A percentile compares a stretch with the other conserved stretches of the same genome.
These are phyloP conservation scores for Epinotia nisella DNA, from an alignment of 2,888 invertebrate species.

Conservation along the genomic window DNA sequence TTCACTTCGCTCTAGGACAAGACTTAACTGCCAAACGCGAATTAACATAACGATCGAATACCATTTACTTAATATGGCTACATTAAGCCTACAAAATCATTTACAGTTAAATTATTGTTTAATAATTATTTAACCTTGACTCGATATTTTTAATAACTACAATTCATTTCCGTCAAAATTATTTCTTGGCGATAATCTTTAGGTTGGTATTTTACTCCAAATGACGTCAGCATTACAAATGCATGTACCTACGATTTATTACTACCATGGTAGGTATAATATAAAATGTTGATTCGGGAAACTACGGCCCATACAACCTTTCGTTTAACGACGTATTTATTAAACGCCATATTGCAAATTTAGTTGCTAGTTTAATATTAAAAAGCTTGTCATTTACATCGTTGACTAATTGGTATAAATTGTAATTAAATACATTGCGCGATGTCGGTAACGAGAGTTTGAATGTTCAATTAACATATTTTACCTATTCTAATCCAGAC, in stretches of 20 bases:
- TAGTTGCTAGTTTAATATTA: slow-evolving; percentile 13
- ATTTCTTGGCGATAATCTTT: too few relatives aligned
- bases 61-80: slow-evolving; percentile 7
- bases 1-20: slow-evolving; percentile 27
- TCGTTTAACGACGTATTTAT: too few relatives aligned
- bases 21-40: slow-evolving; percentile 20
- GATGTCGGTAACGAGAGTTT: slow-evolving; percentile 17
- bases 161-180: too few relatives aligned
- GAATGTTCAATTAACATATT: slow-evolving; percentile 19
- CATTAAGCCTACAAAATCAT: background rate
- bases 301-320: too few relatives aligned
- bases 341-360: slow-evolving; percentile 5
- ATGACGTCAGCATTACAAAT: too few relatives aligned
- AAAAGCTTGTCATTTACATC: background rate
- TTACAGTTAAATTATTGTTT: background rate
- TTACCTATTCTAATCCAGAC: background rate
- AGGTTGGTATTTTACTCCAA: too few relatives aligned
- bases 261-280: too few relatives aligned
- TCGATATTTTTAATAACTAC: too few relatives aligned
- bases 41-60: slow-evolving; percentile 29
- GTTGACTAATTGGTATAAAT: slow-evolving; percentile 50
- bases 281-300: too few relatives aligned
- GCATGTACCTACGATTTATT: too few relatives aligned
- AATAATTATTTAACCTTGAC: too few relatives aligned
- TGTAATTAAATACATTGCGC: slow-evolving; percentile 20